phyloP scores from a whole-genome alignment of 1,140 invertebrate species.

The Hycleus cichorii region DNA sequence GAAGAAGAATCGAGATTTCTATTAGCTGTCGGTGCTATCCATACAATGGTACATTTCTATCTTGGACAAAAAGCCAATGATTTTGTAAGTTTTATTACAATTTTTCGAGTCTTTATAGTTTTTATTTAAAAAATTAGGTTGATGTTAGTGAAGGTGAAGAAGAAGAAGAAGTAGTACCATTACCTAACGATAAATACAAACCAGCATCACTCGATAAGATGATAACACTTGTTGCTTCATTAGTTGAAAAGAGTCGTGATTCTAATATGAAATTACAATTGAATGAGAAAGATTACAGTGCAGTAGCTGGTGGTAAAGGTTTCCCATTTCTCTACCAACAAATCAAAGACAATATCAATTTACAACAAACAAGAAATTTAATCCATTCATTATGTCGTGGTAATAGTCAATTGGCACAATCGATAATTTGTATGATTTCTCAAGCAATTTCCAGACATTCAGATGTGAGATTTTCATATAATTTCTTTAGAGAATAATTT shows the following conservation, averaged over 20 bases:
- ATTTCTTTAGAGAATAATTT: conserved; percentile 1
- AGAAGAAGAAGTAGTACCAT: conserved; percentile 62
- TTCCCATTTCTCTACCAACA: conserved; percentile 92
- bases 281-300: conserved; percentile 69
- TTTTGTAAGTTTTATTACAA: conserved; percentile 45
- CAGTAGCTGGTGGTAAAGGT: conserved; percentile 80
- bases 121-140: conserved; percentile 38
- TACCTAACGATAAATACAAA: conserved; percentile 68
- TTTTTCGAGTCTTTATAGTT: background rate
- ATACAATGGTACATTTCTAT: conserved; percentile 87
- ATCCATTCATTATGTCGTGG: conserved; percentile 86
- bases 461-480: conserved; percentile 53
- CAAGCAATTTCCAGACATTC: conserved; percentile 82
- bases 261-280: conserved; percentile 67
- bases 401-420: conserved; percentile 78
- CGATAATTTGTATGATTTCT: conserved; percentile 80
- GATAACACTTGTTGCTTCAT: conserved; percentile 79
- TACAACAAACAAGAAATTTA: conserved; percentile 84
- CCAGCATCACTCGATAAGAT: conserved; percentile 92
- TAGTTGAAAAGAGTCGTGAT: conserved; percentile 82
- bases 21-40: conserved; percentile 77
- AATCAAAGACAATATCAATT: conserved; percentile 86
- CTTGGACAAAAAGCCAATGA: conserved; percentile 69
- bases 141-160: conserved; percentile 74
- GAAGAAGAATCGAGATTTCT: conserved; percentile 86